Percentiles rank a stretch among this genome's conserved stretches.
These are phyloP conservation scores for Crocodylus rhombifer DNA, from an alignment of 2,797 vertebrate species.

Conservation along the genomic window DNA sequence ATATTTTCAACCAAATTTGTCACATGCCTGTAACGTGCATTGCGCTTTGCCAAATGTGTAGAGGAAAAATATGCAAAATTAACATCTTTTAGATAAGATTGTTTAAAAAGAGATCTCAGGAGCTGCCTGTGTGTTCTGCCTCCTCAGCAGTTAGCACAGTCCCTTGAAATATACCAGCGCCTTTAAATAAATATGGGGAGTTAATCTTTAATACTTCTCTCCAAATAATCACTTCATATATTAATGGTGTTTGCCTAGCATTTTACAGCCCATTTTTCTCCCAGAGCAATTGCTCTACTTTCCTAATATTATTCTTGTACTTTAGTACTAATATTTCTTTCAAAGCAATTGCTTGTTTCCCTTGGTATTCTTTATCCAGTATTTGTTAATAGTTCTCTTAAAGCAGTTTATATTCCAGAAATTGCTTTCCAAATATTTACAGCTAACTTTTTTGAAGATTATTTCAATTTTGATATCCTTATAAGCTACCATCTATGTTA, in stretches of 20 bases:
- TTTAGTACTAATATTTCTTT: slow-evolving; percentile 41
- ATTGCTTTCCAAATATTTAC: background rate
- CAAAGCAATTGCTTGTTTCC: background rate
- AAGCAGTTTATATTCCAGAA: background rate
- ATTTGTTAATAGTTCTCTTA: background rate
- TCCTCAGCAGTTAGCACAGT: background rate
- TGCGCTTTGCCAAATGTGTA: background rate
- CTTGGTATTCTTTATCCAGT: background rate
- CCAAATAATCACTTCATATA: background rate
- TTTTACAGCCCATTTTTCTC: slow-evolving; percentile 6
- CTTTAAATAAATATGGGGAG: background rate
- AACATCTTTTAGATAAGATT: background rate
- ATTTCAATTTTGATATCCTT: background rate
- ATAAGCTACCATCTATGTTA: background rate
- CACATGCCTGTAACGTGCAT: background rate
- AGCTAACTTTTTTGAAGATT: background rate
- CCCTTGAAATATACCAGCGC: background rate
- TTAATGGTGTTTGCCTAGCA: slow-evolving; percentile 16
- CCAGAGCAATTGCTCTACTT: slow-evolving; percentile 25
- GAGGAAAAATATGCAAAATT: background rate
- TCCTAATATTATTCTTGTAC: slow-evolving; percentile 3
- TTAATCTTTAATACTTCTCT: slow-evolving; percentile 15
- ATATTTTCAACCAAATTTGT: background rate
- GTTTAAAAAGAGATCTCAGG: background rate
- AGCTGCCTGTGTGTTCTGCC: background rate